Base-by-base conservation (phyloP, 2,113 vertebrate species). In the Hydrolagus affinis region DNA sequence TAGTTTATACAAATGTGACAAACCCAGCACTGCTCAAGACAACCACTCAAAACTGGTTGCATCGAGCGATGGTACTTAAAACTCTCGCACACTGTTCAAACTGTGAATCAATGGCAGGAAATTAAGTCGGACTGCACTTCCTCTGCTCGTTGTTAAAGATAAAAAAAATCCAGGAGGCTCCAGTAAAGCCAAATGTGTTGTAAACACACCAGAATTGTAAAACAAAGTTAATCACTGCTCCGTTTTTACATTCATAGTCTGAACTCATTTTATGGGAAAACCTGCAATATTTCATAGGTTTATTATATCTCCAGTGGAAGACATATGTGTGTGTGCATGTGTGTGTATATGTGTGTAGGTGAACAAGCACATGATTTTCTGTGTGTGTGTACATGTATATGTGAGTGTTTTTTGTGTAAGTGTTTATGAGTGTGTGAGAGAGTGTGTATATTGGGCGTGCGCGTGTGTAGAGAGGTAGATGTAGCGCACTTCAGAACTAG, bases 21-120 rank as follows among this genome's bases (percentile, higher is more conserved):
- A 66, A 30, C 62, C 66, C 44, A 6, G 44, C 44, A 44, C 78
- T 10, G 17, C 66, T 60, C 64, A 83, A 62, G 32, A 64, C 60
- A 83, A 64, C 78, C 78, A 66, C 23, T 30, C 59, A 83, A 83
- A 83, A 83, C 62, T 83, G 62, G 78, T 64, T 17, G 32, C 62
- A 83, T 11, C 30, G 56, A 80, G 14, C 57, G 62, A 9, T 9
- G 17, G 78, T 68, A 17, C 78, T 66, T 83, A 28, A 30, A n/a
- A 66, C 25, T 83, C 25, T 83, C 25, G 66, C 0, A 62, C 62
- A 64, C 78, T 83, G 60, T 64, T 83, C 66, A 30, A 28, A 23
- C 3, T 28, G 12, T 83, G 78, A 83, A 28, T 83, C 60, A 83
- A 21, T 83, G 62, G 64, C 78, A 83, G 78, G 78, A 83, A 83